A percentile compares a stretch with the other conserved stretches of the same genome.
phyloP scores from a whole-genome alignment of 1,140 invertebrate genomes.

The Diplogasteroides magnus region DNA sequence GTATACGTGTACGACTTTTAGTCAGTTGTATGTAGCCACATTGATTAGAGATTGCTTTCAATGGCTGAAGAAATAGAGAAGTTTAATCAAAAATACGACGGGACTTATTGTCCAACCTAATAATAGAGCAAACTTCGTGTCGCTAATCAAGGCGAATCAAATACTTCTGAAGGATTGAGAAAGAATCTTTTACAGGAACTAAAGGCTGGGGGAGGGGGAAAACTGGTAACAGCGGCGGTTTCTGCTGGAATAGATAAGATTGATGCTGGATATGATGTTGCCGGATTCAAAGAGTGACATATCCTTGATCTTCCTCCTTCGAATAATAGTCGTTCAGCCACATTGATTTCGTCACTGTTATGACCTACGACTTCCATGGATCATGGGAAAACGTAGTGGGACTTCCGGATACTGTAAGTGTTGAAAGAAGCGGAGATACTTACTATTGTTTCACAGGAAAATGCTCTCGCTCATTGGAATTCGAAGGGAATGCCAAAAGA shows the following conservation, averaged over 20 bases:
- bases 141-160: neutral
- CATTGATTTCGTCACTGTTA: neutral
- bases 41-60: too few species aligned
- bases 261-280: neutral
- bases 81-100: too few species aligned
- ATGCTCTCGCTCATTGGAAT: neutral
- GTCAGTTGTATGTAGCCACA: too few species aligned
- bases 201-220: neutral
- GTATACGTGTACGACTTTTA: too few species aligned
- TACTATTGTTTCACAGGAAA: neutral
- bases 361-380: neutral
- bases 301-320: neutral
- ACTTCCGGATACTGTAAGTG: neutral
- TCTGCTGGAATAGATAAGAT: neutral
- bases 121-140: neutral
- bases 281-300: neutral
- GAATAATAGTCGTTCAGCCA: neutral
- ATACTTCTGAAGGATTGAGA: neutral
- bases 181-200: neutral
- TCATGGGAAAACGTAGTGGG: neutral
- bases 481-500: neutral
- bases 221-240: neutral
- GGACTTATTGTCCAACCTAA: too few species aligned
- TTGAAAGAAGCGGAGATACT: too few species aligned
- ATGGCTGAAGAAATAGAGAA: too few species aligned